Evolutionary conservation across 2,113 vertebrate genomes (phyloP).

Genomic region (Diadophis punctatus): DNA sequence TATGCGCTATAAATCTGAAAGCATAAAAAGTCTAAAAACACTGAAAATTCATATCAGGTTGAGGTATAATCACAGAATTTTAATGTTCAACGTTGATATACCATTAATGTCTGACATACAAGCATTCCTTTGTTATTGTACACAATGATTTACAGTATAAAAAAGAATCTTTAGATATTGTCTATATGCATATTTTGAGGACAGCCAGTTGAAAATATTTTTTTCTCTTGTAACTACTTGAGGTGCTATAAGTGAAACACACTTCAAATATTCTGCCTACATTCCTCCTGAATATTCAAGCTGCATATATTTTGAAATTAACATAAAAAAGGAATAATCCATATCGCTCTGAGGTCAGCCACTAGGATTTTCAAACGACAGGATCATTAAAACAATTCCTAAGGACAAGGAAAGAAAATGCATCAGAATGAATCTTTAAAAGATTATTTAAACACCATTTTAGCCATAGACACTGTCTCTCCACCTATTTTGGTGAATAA

Average conservation of each 20-base stretch:
- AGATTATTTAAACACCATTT: constrained; percentile 4
- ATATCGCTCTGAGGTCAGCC: constrained; percentile 45
- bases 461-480: constrained; percentile 19
- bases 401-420: constrained; percentile 32
- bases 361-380: constrained; percentile 43
- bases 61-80: background rate
- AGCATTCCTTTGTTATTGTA: background rate
- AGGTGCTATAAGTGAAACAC: constrained; percentile 33
- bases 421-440: constrained; percentile 46
- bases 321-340: constrained; percentile 17
- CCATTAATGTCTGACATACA: background rate
- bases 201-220: background rate
- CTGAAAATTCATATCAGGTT: background rate
- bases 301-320: constrained; percentile 38
- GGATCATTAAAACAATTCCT: constrained; percentile 55
- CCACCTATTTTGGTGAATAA: constrained; percentile 47
- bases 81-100: background rate
- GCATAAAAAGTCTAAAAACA: background rate
- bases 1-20: constrained; percentile 1
- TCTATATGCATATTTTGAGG: background rate
- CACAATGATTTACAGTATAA: background rate
- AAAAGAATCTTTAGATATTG: background rate
- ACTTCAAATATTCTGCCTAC: constrained; percentile 31
- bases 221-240: constrained; percentile 3
- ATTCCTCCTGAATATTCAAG: constrained; percentile 23